These are phyloP conservation scores for Melospiza georgiana DNA, from an alignment of 2,113 vertebrate species.

Conservation along the genomic window DNA sequence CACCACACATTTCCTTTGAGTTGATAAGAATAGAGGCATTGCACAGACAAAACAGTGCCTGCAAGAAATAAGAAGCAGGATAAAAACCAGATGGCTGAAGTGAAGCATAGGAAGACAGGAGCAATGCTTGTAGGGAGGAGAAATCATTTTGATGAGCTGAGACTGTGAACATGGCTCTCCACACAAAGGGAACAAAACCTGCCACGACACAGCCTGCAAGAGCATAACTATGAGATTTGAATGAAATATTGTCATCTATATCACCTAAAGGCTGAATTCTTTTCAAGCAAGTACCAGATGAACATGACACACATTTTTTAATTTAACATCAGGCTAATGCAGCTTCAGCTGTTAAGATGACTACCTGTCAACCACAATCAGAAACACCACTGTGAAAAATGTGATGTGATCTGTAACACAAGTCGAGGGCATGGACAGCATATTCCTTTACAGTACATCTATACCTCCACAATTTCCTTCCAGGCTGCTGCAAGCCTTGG, in stretches of 20 bases:
- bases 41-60: conserved; percentile 62
- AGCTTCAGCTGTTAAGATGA: conserved; percentile 29
- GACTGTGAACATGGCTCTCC: conserved; percentile 26
- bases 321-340: conserved; percentile 8
- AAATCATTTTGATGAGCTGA: conserved; percentile 52
- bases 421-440: neutral
- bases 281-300: conserved; percentile 1
- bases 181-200: conserved; percentile 23
- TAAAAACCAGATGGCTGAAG: conserved; percentile 69
- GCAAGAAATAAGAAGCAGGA: conserved; percentile 63
- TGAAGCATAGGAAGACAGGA: conserved; percentile 37
- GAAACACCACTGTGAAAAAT: neutral
- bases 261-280: conserved; percentile 45
- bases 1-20: conserved; percentile 34
- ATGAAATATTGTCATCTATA: neutral
- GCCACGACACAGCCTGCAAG: neutral
- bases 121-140: conserved; percentile 19
- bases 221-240: conserved; percentile 3
- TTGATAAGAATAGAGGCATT: conserved; percentile 40
- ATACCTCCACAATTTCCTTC: neutral
- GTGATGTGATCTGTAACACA: neutral
- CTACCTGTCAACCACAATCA: conserved; percentile 42
- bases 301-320: neutral
- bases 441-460: neutral
- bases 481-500: neutral